A percentile compares a stretch with the other conserved stretches of the same genome.
Conservation (phyloP, 2,888 invertebrate species). For the Conus canariensis region DNA sequence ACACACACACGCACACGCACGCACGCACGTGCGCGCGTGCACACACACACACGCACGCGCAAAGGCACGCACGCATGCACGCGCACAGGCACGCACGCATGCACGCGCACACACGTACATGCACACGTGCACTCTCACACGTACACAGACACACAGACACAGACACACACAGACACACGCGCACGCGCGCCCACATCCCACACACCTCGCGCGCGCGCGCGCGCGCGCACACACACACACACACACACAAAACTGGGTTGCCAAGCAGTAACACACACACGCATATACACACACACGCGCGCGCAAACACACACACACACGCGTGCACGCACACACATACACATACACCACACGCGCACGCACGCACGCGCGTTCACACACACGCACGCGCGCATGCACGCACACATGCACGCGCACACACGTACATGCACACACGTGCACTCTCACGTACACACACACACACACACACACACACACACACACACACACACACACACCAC, state of each 20-base stretch:
- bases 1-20: not conserved
- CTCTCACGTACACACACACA: too few relatives aligned
- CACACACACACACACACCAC: too few relatives aligned
- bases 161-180: too few relatives aligned
- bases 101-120: not conserved
- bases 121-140: too few relatives aligned
- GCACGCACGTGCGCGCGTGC: not conserved
- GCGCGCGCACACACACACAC: too few relatives aligned
- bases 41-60: too few relatives aligned
- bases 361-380: not conserved
- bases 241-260: too few relatives aligned
- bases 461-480: too few relatives aligned
- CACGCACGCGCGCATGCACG: not conserved
- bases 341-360: not conserved
- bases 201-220: too few relatives aligned
- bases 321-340: not conserved
- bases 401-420: not conserved
- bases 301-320: not conserved
- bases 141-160: too few relatives aligned
- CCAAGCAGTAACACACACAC: not conserved
- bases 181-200: not conserved
- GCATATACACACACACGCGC: too few relatives aligned
- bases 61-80: too few relatives aligned
- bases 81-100: not conserved
- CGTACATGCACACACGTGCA: not conserved